Evolutionary conservation across 37 sponge, comb jelly and placozoan genomes (phyloP).

Genomic region (Aphrocallistes beatrix): DNA sequence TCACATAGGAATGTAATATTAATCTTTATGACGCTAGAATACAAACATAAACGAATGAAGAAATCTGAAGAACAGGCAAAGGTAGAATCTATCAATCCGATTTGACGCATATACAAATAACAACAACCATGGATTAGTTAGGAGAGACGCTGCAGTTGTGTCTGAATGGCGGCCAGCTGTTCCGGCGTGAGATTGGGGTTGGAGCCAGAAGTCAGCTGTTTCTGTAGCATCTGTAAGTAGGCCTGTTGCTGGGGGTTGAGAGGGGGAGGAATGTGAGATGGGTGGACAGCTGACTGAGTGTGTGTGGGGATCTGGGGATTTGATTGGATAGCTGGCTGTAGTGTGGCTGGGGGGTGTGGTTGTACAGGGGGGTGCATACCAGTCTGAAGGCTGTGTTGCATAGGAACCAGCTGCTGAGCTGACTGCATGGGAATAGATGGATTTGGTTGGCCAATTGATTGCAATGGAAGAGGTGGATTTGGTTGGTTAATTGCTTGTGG

Average conservation of each 20-base stretch:
- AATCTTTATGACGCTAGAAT: too few relatives aligned
- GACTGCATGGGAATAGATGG: too few relatives aligned
- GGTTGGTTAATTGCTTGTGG: not conserved
- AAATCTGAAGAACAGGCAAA: too few relatives aligned
- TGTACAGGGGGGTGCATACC: not conserved
- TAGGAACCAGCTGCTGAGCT: too few relatives aligned
- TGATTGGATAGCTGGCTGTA: not conserved
- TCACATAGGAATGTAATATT: too few relatives aligned
- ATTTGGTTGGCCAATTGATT: not conserved
- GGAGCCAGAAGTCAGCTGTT: not conserved
- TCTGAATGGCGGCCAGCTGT: not conserved
- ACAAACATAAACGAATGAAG: too few relatives aligned
- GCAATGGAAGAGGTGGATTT: not conserved
- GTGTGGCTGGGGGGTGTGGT: not conserved
- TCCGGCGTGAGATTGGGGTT: not conserved
- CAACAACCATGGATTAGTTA: too few relatives aligned
- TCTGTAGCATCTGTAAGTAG: not conserved
- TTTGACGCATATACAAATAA: too few relatives aligned
- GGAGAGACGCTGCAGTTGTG: not conserved
- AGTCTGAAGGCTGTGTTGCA: too few relatives aligned
- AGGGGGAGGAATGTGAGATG: not conserved
- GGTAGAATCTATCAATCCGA: too few relatives aligned
- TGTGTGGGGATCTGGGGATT: not conserved
- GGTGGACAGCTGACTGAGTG: not conserved
- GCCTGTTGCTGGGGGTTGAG: slow-evolving; percentile 8